Conservation (phyloP, 2,888 invertebrate species). For the Drosophila quinaria region DNA sequence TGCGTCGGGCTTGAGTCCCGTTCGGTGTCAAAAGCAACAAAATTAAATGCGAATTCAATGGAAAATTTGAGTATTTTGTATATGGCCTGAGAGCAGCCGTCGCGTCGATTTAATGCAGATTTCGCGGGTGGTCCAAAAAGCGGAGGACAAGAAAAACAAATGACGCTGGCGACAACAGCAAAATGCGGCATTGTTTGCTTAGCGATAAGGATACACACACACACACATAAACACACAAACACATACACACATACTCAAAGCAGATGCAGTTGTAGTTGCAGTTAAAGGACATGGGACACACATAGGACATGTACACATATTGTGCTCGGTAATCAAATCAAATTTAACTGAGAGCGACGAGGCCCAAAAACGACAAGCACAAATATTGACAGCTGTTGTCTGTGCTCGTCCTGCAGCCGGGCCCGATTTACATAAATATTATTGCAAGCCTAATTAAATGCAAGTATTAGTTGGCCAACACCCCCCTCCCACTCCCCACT, state of each 20-base stretch:
- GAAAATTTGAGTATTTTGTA: constrained; percentile 28
- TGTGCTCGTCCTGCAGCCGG: constrained; percentile 60
- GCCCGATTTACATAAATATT: constrained; percentile 82
- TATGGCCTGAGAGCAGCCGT: constrained; percentile 23
- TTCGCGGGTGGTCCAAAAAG: constrained; percentile 72
- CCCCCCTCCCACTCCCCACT: background rate
- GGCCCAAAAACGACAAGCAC: constrained; percentile 47
- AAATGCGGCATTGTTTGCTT: constrained; percentile 75
- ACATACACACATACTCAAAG: constrained; percentile 26
- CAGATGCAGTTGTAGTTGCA: constrained; percentile 27
- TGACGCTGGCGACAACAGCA: constrained; percentile 66
- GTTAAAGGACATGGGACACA: background rate
- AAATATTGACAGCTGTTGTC: constrained; percentile 72
- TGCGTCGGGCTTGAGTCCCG: constrained; percentile 61
- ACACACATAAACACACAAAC: no score
- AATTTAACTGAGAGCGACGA: constrained; percentile 15
- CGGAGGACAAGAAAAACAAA: constrained; percentile 69
- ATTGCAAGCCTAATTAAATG: constrained; percentile 83
- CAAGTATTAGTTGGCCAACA: constrained; percentile 65
- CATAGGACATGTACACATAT: constrained; percentile 9
- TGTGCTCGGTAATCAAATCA: constrained; percentile 35
- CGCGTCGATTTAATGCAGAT: constrained; percentile 38
- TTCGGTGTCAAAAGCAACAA: constrained; percentile 82
- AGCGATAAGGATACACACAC: constrained; percentile 69
- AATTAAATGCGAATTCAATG: constrained; percentile 67